Base-by-base conservation (phyloP, 2,888 invertebrate species). In the Cosmorhoe ocellata region DNA sequence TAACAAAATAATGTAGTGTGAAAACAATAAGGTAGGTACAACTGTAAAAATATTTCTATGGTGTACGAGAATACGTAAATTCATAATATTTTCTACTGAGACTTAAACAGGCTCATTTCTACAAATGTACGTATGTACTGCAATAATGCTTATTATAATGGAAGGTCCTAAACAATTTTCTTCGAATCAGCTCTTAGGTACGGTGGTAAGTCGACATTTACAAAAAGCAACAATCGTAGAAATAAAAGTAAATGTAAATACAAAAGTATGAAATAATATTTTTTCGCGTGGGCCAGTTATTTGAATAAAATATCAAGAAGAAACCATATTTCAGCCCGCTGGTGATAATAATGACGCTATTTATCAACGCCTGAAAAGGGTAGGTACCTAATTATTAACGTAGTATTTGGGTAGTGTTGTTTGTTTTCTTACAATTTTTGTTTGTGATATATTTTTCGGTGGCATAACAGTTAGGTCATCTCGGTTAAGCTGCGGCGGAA, bases 341-440 rank as follows among this genome's bases (percentile, higher is more conserved):
- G 78, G 81, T 82, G 83, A 87, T 85, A 84, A 84, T 88, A 88
- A 88, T 84, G 83, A 81, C 76, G 82, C 84, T 83, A 89, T 90
- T 89, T 88, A 87, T 90, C 88, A 89, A 78, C 71, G 76, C 74
- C 77, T 81, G 76, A 76, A 87, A 84, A 79, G 85, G 86, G 79
- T 84, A 75, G 80, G 85, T 87, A 18, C 4, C 18, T 18, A 88
- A 88, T 88, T 86, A 87, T 89, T 86, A 83, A 81, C 76, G 84
- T 80, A 79, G 82, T 83, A 81, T 85, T 84, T 79, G 61, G 74
- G 71, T 64, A 79, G 80, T 81, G 80, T 74, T 72, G 77, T 85
- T 85, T 86, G 84, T 87, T 84, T 83, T 74, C 81, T 80, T 74
- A 80, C 76, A 77, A 74, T 81, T 86, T 81, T 79, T 72, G 70